Evolutionary conservation across 2,797 vertebrate species (phyloP), one percentile per base, ranked within the genome.

Genomic region (Falco biarmicus): DNA sequence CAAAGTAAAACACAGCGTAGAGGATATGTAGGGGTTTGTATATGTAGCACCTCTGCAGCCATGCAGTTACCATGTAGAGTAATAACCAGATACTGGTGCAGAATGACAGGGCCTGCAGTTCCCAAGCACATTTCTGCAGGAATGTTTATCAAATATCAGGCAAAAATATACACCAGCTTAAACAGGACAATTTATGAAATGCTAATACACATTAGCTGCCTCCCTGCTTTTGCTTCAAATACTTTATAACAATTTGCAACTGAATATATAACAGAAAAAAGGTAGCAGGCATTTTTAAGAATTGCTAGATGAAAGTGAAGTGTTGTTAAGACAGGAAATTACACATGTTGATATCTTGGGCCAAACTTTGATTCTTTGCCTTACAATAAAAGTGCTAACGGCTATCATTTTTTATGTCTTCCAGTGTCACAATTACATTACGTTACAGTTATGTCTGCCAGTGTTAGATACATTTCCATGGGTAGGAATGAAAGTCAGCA

Each of bases 281-380:
- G 3, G 75, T 87, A 80, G 29, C 65, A 73, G 86, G 54, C 32
- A 20, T 59, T 95, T 90, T 92, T 69, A 95, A 85, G 87, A 57
- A 65, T 71, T 92, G 64, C 16, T 89, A 51, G 75, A 78, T 61
- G 75, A 95, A 89, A 83, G 57, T 57, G 45, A 92, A 74, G 9
- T 34, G 39, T 69, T 80, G 37, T 90, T 97, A 92, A 85, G 71
- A 70, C n/a, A 80, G 75, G 68, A 91, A 91, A 93, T 92, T 28
- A 92, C 84, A 95, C 96, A 91, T 48, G 7, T 43, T 61, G n/a
- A 53, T 20, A 39, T 79, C 34, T 79, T 73, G 60, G 29, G 78
- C 82, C n/a, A 78, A 94, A 73, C 41, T 80, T 68, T 83, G 68
- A 61, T 75, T 80, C 41, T 85, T 91, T 85, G 37, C 53, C 68